Percentiles rank a stretch among this genome's conserved stretches.
Conservation (phyloP, 2,113 vertebrate species). For the Anguilla rostrata region DNA sequence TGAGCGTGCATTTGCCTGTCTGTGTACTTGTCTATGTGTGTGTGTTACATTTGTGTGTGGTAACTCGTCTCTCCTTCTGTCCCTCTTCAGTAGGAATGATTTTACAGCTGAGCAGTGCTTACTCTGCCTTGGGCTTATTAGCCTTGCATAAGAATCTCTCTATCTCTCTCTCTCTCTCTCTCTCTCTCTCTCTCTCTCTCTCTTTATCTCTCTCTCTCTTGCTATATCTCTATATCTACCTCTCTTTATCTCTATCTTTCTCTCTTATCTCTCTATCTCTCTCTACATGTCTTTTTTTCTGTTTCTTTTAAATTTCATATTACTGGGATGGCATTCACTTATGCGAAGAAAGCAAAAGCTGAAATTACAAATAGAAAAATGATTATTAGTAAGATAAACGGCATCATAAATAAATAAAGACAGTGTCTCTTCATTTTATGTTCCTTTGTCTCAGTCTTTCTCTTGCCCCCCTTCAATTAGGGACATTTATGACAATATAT, state of each 20-base stretch:
- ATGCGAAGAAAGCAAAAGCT: background rate
- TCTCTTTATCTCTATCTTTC: background rate
- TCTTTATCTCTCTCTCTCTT: background rate
- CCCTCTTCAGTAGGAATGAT: background rate
- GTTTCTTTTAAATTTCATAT: background rate
- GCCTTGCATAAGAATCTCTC: background rate
- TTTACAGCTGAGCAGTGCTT: background rate
- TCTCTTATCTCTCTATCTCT: background rate
- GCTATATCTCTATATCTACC: background rate
- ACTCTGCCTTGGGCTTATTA: background rate
- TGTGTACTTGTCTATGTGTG: background rate
- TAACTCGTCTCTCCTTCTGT: background rate
- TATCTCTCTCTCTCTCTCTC: background rate
- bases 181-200: background rate
- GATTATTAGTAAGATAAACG: background rate
- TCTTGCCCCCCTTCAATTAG: background rate
- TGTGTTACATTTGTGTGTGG: constrained; percentile 1
- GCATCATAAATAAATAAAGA: background rate
- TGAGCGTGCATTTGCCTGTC: background rate
- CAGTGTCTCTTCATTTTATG: no score
- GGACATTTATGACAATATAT: no score
- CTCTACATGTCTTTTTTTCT: background rate
- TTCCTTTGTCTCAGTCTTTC: background rate
- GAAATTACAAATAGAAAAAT: background rate
- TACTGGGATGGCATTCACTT: background rate